These are phyloP conservation scores for Neodiprion virginianus DNA, from an alignment of 1,140 invertebrate genomes.

Conservation along the genomic window DNA sequence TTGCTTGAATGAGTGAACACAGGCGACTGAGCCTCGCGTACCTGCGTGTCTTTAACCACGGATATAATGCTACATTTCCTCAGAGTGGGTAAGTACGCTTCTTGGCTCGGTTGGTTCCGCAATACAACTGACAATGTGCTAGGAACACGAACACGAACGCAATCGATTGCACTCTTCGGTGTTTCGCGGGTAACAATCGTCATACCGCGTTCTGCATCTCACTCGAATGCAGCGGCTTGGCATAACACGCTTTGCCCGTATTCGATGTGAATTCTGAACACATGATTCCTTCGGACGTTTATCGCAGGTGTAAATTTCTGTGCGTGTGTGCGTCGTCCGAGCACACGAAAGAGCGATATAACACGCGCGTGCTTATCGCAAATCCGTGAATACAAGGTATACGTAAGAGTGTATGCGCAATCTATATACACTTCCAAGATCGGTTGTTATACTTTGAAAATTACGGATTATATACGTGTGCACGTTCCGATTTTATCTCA, in stretches of 20 bases:
- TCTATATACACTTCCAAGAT: no score
- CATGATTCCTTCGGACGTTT: not conserved
- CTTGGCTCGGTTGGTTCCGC: not conserved
- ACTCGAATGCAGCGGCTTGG: not conserved
- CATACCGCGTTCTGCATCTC: not conserved
- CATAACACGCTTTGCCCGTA: not conserved
- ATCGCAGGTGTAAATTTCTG: not conserved
- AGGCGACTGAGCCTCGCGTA: not conserved
- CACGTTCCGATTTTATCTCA: no score
- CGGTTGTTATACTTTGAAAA: no score
- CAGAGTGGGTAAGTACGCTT: not conserved
- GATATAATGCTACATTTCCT: not conserved
- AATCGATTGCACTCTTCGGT: not conserved
- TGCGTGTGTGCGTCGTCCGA: not conserved
- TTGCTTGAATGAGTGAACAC: not conserved
- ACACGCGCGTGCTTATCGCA: not conserved
- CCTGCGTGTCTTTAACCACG: not conserved
- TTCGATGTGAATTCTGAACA: not conserved
- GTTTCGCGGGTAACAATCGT: not conserved
- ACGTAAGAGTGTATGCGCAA: no score
- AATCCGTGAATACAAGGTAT: not conserved
- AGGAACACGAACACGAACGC: not conserved
- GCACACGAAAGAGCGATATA: not conserved
- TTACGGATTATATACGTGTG: no score
- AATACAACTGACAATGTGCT: not conserved